A percentile compares a stretch with the other conserved stretches of the same genome.
phyloP scores from a whole-genome alignment of 2,888 invertebrate genomes.

The Eupithecia insigniata region DNA sequence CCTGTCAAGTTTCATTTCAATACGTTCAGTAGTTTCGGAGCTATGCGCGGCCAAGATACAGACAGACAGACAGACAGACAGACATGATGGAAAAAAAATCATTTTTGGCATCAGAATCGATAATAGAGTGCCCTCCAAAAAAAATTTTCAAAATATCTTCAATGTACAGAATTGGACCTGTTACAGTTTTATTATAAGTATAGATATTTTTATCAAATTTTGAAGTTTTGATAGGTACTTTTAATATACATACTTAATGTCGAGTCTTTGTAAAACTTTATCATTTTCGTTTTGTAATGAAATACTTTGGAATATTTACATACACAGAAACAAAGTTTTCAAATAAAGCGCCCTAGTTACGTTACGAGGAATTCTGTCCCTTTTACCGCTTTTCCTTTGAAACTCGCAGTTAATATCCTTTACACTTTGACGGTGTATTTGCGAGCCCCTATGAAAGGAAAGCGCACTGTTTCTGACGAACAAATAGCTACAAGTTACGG shows the following conservation, averaged over 20 bases:
- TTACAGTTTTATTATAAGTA: too few species aligned
- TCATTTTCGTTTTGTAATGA: slow-evolving; percentile 9
- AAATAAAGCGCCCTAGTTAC: slow-evolving; percentile 35
- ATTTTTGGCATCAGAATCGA: too few species aligned
- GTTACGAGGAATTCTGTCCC: slow-evolving; percentile 37
- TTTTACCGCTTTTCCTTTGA: slow-evolving; percentile 36
- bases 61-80: too few species aligned
- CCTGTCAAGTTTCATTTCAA: too few species aligned
- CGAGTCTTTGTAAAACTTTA: not conserved
- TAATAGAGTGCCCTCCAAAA: too few species aligned
- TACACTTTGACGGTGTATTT: slow-evolving; percentile 32
- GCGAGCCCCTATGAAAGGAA: slow-evolving; percentile 36
- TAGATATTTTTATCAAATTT: too few species aligned
- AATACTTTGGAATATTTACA: slow-evolving; percentile 26
- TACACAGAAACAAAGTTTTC: slow-evolving; percentile 37
- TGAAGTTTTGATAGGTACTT: not conserved
- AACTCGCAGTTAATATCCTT: slow-evolving; percentile 35
- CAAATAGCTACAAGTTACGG: slow-evolving; percentile 6
- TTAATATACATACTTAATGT: not conserved
- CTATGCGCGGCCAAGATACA: too few species aligned
- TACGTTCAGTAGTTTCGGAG: too few species aligned
- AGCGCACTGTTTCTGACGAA: slow-evolving; percentile 29
- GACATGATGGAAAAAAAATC: too few species aligned
- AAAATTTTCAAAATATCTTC: too few species aligned
- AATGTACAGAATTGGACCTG: too few species aligned